These are phyloP conservation scores for Spinus pinus DNA, from an alignment of 2,797 vertebrate species.

Conservation along the genomic window DNA sequence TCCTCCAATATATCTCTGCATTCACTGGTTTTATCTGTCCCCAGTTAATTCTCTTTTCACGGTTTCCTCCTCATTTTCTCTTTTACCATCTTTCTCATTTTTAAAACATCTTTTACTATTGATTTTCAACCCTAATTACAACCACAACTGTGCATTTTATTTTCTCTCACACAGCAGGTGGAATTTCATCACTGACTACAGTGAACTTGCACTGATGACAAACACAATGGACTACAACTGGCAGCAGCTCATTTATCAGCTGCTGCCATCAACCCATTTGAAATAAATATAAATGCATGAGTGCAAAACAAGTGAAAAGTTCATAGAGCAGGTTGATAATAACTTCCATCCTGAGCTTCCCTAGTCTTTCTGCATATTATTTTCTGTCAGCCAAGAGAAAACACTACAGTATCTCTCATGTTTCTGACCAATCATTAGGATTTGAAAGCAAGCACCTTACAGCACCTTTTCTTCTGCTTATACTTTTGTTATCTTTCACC, in stretches of 20 bases:
- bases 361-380: neutral
- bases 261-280: neutral
- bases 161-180: constrained; percentile 45
- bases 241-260: constrained; percentile 32
- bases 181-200: constrained; percentile 50
- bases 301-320: neutral
- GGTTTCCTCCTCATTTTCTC: constrained; percentile 17
- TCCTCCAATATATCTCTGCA: neutral
- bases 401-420: rapidly evolving
- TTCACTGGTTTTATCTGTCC: constrained; percentile 1
- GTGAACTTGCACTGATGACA: constrained; percentile 33
- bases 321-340: neutral
- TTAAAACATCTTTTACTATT: constrained; percentile 43
- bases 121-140: constrained; percentile 57
- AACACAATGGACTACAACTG: constrained; percentile 25
- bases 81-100: constrained; percentile 7
- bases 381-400: neutral
- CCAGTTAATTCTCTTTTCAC: constrained; percentile 1
- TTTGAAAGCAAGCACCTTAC: neutral
- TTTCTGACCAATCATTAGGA: neutral
- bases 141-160: constrained; percentile 49
- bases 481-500: neutral
- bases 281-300: constrained; percentile 32
- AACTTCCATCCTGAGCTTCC: neutral
- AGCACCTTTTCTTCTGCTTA: neutral